Evolutionary conservation across 2,797 vertebrate species (phyloP).

Genomic region (Megalops cyprinoides): DNA sequence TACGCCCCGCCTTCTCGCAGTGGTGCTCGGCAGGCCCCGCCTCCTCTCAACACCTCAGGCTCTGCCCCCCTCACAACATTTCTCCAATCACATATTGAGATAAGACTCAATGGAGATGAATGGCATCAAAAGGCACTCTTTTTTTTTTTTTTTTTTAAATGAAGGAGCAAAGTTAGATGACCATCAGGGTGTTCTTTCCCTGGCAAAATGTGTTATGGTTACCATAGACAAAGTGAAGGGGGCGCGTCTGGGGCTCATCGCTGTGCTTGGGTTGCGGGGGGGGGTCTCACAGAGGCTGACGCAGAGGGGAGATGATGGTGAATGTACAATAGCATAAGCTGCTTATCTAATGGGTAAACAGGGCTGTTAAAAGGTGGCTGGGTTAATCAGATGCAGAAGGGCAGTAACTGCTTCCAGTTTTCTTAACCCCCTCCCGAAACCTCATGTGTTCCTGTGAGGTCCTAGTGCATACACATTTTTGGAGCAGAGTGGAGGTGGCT

Average conservation of each 20-base stretch:
- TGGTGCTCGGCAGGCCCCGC: not conserved
- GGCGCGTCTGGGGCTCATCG: not conserved
- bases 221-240: not conserved
- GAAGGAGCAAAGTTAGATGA: no score
- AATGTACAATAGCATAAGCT: constrained; percentile 81
- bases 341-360: constrained; percentile 85
- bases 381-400: constrained; percentile 88
- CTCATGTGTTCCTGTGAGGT: not conserved
- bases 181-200: no score
- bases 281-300: constrained; percentile 62
- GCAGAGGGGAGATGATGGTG: constrained; percentile 76
- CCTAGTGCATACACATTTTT: not conserved
- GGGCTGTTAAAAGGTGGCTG: constrained; percentile 80
- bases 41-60: no score
- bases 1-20: not conserved
- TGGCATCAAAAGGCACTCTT: no score
- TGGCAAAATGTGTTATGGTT: no score
- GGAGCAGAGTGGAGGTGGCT: not conserved
- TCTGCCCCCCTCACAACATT: no score
- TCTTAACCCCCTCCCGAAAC: constrained; percentile 29
- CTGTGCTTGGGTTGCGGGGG: not conserved
- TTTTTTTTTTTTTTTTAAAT: no score
- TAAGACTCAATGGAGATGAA: no score
- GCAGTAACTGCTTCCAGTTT: constrained; percentile 85
- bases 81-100: no score